Conservation (phyloP, 1,140 invertebrate species). For the Drosophila lacteicornis region DNA sequence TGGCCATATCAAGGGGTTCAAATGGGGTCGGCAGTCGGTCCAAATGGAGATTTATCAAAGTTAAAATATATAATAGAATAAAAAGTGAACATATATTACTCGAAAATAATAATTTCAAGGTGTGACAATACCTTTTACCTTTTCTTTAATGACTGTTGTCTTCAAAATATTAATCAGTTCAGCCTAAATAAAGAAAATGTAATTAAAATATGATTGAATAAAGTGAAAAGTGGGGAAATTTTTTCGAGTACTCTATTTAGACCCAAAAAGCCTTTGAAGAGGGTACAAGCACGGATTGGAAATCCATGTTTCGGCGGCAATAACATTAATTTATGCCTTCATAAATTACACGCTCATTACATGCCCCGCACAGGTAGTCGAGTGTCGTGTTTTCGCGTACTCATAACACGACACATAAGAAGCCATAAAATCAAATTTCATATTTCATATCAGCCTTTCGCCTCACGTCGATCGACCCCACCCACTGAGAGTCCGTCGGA, state of each 20-base stretch:
- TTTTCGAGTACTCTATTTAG: slow-evolving; percentile 13
- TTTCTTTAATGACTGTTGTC: neutral
- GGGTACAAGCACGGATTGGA: neutral
- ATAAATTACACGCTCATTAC: slow-evolving; percentile 71
- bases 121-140: slow-evolving; percentile 3
- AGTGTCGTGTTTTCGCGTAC: slow-evolving; percentile 68
- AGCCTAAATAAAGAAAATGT: neutral
- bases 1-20: slow-evolving; percentile 31
- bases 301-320: slow-evolving; percentile 13
- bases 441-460: slow-evolving; percentile 69
- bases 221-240: slow-evolving; percentile 15
- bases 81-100: too few relatives aligned
- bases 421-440: slow-evolving; percentile 76
- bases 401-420: slow-evolving; percentile 65
- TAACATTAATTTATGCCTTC: slow-evolving; percentile 55
- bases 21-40: neutral
- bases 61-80: neutral
- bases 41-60: neutral
- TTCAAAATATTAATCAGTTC: neutral
- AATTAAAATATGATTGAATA: slow-evolving; percentile 31
- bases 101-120: too few relatives aligned
- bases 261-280: neutral
- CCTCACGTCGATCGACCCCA: slow-evolving; percentile 55
- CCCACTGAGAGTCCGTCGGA: slow-evolving; percentile 9
- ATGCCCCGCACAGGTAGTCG: slow-evolving; percentile 55